Conservation (phyloP, 2,113 vertebrate species). For the Struthio camelus region DNA sequence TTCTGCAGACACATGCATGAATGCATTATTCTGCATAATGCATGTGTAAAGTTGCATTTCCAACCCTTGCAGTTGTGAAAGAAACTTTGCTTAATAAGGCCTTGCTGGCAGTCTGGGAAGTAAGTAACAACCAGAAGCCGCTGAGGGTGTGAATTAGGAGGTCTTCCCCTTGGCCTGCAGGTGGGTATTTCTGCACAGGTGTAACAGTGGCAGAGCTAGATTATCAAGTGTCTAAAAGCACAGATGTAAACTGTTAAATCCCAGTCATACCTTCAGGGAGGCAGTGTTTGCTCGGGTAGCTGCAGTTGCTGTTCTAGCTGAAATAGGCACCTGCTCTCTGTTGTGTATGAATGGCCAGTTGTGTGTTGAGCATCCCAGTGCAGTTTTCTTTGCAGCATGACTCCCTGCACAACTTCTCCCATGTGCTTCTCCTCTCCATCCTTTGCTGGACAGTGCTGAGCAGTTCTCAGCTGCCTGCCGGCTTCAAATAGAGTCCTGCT, state of each 20-base stretch:
- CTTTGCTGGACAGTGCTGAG: not conserved
- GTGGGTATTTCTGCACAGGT: not conserved
- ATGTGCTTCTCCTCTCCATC: not conserved
- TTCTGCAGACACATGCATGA: not conserved
- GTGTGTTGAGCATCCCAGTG: not conserved
- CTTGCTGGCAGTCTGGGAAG: not conserved
- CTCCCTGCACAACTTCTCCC: not conserved
- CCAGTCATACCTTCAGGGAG: not conserved
- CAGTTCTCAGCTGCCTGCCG: conserved; percentile 10
- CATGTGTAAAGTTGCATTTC: not conserved
- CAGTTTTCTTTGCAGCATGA: not conserved
- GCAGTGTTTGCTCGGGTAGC: not conserved
- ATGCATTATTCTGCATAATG: too few relatives aligned
- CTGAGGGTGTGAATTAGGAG: not conserved
- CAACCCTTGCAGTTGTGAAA: not conserved
- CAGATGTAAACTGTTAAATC: not conserved
- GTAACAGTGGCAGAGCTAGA: not conserved
- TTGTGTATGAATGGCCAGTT: not conserved
- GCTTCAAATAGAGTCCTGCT: not conserved
- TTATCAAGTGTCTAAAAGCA: not conserved
- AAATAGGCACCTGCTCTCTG: not conserved
- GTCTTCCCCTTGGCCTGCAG: not conserved
- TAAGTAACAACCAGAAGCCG: not conserved
- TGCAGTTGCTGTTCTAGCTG: not conserved
- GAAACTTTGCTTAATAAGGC: not conserved